Percentiles rank a stretch among this genome's conserved stretches.
These are phyloP conservation scores for Nemopilema nomurai DNA, from an alignment of 30 jellyfish, hydroid and myxozoan genomes.

Conservation along the genomic window DNA sequence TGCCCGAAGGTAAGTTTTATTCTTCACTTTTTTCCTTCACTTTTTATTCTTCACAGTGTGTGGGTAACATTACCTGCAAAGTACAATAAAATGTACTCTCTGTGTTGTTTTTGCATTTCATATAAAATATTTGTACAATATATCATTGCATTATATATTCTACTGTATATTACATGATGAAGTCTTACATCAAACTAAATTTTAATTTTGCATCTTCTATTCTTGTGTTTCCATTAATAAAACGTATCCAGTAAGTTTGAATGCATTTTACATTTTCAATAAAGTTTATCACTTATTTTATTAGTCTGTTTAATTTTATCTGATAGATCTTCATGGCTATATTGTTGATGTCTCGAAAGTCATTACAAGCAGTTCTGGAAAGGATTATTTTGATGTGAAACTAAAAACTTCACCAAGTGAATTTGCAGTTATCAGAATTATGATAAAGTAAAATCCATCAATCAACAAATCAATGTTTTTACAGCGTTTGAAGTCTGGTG, in stretches of 20 bases:
- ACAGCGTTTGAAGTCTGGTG: constrained; percentile 1
- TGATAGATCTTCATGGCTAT: constrained; percentile 17
- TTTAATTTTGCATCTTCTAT: not conserved
- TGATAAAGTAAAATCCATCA: not conserved
- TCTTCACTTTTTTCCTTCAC: not conserved
- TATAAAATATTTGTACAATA: not conserved
- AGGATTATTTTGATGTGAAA: constrained; percentile 12
- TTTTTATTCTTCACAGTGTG: not conserved
- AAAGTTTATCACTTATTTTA: not conserved
- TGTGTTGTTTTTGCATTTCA: not conserved
- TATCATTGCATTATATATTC: not conserved
- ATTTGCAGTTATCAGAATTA: not conserved
- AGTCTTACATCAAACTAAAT: not conserved
- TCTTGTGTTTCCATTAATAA: not conserved
- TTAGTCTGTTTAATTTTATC: not conserved
- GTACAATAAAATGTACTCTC: not conserved
- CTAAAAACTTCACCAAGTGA: not conserved
- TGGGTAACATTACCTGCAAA: not conserved
- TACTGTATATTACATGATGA: not conserved
- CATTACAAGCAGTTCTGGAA: constrained; percentile 17
- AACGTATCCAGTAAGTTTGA: not conserved
- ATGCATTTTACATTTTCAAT: not conserved
- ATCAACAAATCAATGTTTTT: not conserved
- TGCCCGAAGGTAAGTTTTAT: not conserved
- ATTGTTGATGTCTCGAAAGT: constrained; percentile 16